A percentile compares a stretch with the other conserved stretches of the same genome.
phyloP scores from a whole-genome alignment of 2,113 vertebrate species.

The Brachirus orientalis region DNA sequence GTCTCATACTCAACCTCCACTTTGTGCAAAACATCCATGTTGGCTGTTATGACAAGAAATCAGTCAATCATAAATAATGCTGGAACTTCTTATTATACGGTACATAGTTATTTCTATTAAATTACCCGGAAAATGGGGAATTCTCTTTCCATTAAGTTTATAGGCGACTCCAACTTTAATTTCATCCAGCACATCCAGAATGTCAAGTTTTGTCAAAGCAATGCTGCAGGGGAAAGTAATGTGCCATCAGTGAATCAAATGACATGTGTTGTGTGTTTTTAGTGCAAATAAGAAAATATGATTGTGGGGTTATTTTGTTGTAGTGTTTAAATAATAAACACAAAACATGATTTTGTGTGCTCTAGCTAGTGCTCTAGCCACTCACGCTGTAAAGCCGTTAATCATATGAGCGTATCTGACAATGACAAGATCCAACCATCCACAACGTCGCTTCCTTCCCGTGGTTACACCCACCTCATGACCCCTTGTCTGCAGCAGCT shows the following conservation, averaged over 20 bases:
- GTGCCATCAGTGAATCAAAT: not conserved
- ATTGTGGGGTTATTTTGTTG: too few relatives aligned
- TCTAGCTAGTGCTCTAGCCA: conserved; percentile 5
- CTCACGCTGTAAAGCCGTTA: conserved; percentile 98
- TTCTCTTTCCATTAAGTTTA: conserved; percentile 93
- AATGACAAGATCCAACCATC: conserved; percentile 96
- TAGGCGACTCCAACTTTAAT: conserved; percentile 95
- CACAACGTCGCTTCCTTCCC: conserved; percentile 94
- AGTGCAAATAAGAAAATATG: too few relatives aligned
- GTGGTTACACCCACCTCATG: conserved; percentile 97
- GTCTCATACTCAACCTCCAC: conserved; percentile 97
- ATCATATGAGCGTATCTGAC: conserved; percentile 97
- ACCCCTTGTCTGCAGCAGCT: conserved; percentile 93
- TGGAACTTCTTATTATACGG: not conserved
- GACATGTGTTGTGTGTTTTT: too few relatives aligned
- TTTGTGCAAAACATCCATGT: conserved; percentile 95
- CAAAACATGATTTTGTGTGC: not conserved
- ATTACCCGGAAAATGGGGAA: conserved; percentile 96
- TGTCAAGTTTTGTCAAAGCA: conserved; percentile 97
- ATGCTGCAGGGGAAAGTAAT: conserved; percentile 81
- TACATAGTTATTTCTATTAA: too few relatives aligned
- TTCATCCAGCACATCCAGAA: conserved; percentile 93
- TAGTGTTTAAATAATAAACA: too few relatives aligned
- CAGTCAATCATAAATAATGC: not conserved
- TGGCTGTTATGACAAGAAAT: conserved; percentile 80